phyloP scores from a whole-genome alignment of 2,797 vertebrate genomes.

The Buceros bicornis region DNA sequence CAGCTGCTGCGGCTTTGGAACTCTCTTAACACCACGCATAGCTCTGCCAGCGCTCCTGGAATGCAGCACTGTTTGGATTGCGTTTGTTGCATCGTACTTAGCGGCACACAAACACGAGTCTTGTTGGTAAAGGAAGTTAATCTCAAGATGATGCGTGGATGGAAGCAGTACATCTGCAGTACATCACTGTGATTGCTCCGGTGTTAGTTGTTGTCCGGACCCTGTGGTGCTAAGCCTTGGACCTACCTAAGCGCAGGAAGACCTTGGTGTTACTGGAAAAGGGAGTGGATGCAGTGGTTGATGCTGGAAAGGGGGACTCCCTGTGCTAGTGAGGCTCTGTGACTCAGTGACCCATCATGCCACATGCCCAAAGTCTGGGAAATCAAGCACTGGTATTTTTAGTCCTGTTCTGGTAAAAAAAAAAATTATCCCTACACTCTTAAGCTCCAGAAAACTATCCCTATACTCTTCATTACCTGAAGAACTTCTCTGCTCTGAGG shows the following conservation, averaged over 20 bases:
- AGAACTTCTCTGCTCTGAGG: not conserved
- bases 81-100: not conserved
- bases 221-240: not conserved
- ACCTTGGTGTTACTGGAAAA: not conserved
- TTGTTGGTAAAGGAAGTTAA: not conserved
- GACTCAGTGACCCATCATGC: not conserved
- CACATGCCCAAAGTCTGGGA: not conserved
- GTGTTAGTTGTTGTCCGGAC: not conserved
- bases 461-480: not conserved
- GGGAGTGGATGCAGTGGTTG: not conserved
- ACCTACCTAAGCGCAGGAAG: not conserved
- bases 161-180: not conserved
- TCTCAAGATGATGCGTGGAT: not conserved
- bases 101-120: not conserved
- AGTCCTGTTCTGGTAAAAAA: not conserved
- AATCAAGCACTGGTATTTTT: not conserved
- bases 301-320: not conserved
- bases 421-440: not conserved
- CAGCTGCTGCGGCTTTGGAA: not conserved
- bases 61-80: not conserved
- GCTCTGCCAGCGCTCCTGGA: not conserved
- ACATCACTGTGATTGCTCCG: not conserved
- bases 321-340: not conserved
- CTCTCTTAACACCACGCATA: not conserved
- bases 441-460: not conserved